Percentiles rank a stretch among this genome's conserved stretches.
Conservation (phyloP, 2,797 vertebrate species). For the Poliocrania exsul region DNA sequence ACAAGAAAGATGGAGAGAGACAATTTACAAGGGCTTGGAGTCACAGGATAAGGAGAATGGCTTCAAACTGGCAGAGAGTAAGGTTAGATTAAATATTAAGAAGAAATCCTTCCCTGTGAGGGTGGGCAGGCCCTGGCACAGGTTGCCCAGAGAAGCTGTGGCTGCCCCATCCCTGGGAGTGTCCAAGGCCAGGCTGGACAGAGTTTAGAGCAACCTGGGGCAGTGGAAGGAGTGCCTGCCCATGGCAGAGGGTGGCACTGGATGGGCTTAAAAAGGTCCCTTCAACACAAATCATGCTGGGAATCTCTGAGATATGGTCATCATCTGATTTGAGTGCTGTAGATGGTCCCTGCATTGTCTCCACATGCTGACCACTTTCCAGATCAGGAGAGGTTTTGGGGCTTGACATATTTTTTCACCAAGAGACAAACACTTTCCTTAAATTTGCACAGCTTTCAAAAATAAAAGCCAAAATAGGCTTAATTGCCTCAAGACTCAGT, state of each 20-base stretch:
- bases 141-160: background rate
- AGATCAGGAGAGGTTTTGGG: background rate
- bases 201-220: background rate
- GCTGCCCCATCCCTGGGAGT: background rate
- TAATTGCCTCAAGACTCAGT: background rate
- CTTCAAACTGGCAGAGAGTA: background rate
- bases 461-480: background rate
- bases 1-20: background rate
- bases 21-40: background rate
- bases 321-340: background rate
- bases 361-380: background rate
- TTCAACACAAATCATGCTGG: background rate
- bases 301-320: background rate
- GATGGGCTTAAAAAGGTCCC: background rate
- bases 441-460: background rate
- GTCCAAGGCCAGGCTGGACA: background rate
- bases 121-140: background rate
- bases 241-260: rapidly evolving
- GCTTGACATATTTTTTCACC: background rate
- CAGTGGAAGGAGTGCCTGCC: background rate
- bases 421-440: background rate
- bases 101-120: rapidly evolving
- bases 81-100: background rate
- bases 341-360: background rate
- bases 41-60: background rate